phyloP scores from a whole-genome alignment of 2,888 invertebrate species.

The Papilio demoleus region DNA sequence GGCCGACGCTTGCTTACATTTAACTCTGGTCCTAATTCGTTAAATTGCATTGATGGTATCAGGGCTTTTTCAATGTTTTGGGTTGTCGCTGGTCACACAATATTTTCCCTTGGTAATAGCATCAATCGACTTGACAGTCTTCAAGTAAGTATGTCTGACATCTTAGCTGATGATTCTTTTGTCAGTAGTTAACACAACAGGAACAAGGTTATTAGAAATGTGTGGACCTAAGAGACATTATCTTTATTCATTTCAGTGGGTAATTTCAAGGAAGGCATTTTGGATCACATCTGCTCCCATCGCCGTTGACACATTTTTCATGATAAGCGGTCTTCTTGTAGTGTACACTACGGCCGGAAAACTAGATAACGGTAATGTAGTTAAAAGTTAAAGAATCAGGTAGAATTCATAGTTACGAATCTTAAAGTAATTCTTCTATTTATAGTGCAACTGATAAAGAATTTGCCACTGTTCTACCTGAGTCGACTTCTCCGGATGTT shows the following conservation, averaged over 20 bases:
- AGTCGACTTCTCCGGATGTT: conserved; percentile 66
- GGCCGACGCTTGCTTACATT: conserved; percentile 59
- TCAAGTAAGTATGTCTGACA: conserved; percentile 45
- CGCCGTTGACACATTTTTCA: conserved; percentile 84
- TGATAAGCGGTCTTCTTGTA: conserved; percentile 50
- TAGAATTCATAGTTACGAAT: neutral
- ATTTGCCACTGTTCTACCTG: conserved; percentile 64
- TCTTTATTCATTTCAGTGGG: conserved; percentile 52
- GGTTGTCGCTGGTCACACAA: conserved; percentile 68
- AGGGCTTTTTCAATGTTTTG: conserved; percentile 69
- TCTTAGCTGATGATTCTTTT: conserved; percentile 43
- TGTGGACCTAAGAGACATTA: too few relatives aligned
- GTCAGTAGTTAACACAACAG: conserved; percentile 19
- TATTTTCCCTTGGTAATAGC: conserved; percentile 42
- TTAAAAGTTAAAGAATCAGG: conserved; percentile 1
- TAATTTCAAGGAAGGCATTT: conserved; percentile 48
- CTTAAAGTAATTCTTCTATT: conserved; percentile 16
- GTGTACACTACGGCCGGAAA: conserved; percentile 51
- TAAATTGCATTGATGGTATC: conserved; percentile 71
- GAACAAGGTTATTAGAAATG: neutral
- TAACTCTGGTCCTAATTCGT: conserved; percentile 49
- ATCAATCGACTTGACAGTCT: conserved; percentile 44
- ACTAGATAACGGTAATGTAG: conserved; percentile 46
- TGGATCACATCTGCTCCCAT: conserved; percentile 60
- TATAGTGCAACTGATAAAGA: conserved; percentile 59